phyloP scores from a whole-genome alignment of 1,140 invertebrate genomes.

The Drosophila bocqueti region DNA sequence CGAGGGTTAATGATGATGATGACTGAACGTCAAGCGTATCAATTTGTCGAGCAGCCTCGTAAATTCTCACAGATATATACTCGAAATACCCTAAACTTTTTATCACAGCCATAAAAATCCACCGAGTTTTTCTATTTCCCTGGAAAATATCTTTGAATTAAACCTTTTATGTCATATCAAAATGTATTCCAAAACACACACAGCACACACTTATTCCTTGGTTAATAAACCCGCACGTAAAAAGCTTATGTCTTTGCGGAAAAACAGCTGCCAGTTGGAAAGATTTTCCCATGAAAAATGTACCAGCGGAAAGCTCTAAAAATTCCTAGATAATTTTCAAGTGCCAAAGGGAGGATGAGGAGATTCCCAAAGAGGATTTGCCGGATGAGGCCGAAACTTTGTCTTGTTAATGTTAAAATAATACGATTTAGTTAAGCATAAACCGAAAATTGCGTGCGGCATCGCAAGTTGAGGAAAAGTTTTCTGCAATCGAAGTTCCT shows the following conservation, averaged over 20 bases:
- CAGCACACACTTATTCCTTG: background rate
- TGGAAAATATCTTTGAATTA: slow-evolving; percentile 52
- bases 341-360: slow-evolving; percentile 13
- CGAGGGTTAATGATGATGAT: slow-evolving; percentile 44
- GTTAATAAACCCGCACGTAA: slow-evolving; percentile 70
- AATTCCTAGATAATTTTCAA: slow-evolving; percentile 58
- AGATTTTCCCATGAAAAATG: slow-evolving; percentile 63
- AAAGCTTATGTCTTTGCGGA: slow-evolving; percentile 68
- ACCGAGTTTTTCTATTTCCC: slow-evolving; percentile 6
- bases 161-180: slow-evolving; percentile 63
- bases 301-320: slow-evolving; percentile 41
- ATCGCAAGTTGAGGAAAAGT: slow-evolving; percentile 29
- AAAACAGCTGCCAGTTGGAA: slow-evolving; percentile 51
- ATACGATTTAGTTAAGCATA: slow-evolving; percentile 71
- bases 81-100: slow-evolving; percentile 39
- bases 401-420: slow-evolving; percentile 74
- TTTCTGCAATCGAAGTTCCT: slow-evolving; percentile 35
- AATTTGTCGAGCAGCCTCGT: slow-evolving; percentile 34
- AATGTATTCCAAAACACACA: slow-evolving; percentile 46
- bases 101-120: slow-evolving; percentile 42
- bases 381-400: slow-evolving; percentile 47
- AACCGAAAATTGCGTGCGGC: slow-evolving; percentile 46
- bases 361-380: slow-evolving; percentile 11
- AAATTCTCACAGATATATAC: slow-evolving; percentile 23
- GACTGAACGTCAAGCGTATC: slow-evolving; percentile 11